Evolutionary conservation across 2,888 invertebrate species (phyloP), one percentile per base, ranked within the genome.

Genomic region (Anodontia alba): DNA sequence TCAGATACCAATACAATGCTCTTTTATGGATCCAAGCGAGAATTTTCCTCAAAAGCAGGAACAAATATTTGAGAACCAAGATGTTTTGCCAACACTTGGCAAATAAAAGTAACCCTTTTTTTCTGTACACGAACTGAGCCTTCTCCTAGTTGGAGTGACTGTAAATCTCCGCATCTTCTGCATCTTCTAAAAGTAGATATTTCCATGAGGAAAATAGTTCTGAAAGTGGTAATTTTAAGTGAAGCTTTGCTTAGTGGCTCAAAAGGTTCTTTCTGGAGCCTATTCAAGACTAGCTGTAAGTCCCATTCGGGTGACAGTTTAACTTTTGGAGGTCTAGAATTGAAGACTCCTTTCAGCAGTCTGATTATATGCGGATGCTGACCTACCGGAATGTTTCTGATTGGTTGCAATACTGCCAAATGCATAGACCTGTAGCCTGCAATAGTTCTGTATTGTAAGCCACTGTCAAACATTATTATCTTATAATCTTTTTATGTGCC

Each of bases 101-200:
- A n/a, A n/a, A n/a, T n/a, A n/a, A n/a, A n/a, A n/a, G n/a, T n/a
- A n/a, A n/a, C n/a, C n/a, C n/a, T n/a, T n/a, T n/a, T n/a, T n/a
- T n/a, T n/a, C n/a, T 80, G 75, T n/a, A 76, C 75, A 42, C 26
- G 51, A 7, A 67, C 73, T 1, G 26, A 2, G 15, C 76, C 76
- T 72, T 76, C 73, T 20, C 80, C 80, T 15, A 77, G n/a, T n/a
- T n/a, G n/a, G n/a, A n/a, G n/a, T n/a, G n/a, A n/a, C n/a, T n/a
- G n/a, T n/a, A n/a, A n/a, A 15, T 29, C 54, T 43, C 33, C 76
- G 57, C 17, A 76, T 51, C 49, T 80, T 57, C 80, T 66, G 46
- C 73, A 69, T 66, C 73, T 57, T 36, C 77, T 43, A 26, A 77
- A 77, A 31, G 76, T 69, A 33, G 81, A 73, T 20, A 76, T 73